phyloP scores from a whole-genome alignment of 2,797 vertebrate species.

The Lacerta agilis region DNA sequence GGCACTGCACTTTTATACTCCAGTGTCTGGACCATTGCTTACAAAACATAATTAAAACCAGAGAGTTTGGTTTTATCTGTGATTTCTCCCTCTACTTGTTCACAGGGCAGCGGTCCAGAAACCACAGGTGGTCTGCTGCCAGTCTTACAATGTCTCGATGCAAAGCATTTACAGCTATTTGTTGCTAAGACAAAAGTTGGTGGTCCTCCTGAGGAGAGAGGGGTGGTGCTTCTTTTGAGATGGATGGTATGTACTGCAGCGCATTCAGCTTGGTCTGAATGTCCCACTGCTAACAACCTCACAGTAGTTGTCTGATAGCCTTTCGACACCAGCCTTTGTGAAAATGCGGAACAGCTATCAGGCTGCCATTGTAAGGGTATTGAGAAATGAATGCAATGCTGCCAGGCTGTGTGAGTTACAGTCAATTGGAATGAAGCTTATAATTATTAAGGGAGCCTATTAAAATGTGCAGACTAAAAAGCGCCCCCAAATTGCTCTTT shows the following conservation, averaged over 20 bases:
- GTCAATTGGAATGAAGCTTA: slow-evolving; percentile 11
- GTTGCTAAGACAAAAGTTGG: not conserved
- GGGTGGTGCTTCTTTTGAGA: not conserved
- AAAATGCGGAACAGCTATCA: slow-evolving; percentile 11
- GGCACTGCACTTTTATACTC: not conserved
- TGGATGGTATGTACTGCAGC: not conserved
- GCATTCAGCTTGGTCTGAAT: not conserved
- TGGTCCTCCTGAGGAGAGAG: not conserved
- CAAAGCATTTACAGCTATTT: not conserved
- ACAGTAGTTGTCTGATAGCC: not conserved
- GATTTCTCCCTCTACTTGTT: not conserved
- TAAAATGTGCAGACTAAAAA: slow-evolving; percentile 23
- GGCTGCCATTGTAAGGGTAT: not conserved
- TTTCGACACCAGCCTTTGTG: not conserved
- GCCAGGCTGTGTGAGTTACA: not conserved
- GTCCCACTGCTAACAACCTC: slow-evolving; percentile 9
- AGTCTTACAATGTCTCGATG: not conserved
- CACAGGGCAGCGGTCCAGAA: not conserved
- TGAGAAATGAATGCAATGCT: slow-evolving; percentile 7
- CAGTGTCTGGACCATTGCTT: not conserved
- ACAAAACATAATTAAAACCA: not conserved
- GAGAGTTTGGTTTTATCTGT: not conserved
- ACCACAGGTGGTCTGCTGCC: not conserved
- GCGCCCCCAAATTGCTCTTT: slow-evolving; percentile 5
- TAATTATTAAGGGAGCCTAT: slow-evolving; percentile 21